Conservation (phyloP, 2,113 vertebrate genomes). For the Silurus glanis region DNA sequence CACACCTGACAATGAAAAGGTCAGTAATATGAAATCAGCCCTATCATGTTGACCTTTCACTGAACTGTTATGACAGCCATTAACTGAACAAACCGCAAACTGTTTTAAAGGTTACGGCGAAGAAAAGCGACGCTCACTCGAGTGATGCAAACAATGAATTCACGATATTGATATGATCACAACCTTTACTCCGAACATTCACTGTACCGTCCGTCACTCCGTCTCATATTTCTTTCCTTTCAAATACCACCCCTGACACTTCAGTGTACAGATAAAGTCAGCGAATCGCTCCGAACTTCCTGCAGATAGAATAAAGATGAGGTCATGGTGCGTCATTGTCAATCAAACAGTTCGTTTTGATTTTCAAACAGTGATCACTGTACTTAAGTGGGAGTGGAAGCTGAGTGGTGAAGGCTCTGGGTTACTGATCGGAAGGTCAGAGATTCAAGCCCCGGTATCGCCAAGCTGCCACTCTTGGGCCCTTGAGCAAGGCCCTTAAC, state of each 20-base stretch:
- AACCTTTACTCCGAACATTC: slow-evolving; percentile 13
- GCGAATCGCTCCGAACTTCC: not conserved
- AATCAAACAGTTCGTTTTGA: not conserved
- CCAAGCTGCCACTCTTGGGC: too few species aligned
- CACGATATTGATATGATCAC: slow-evolving; percentile 10
- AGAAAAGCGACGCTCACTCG: slow-evolving; percentile 25
- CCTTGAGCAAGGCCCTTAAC: too few species aligned
- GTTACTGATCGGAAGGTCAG: too few species aligned
- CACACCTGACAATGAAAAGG: slow-evolving; percentile 30
- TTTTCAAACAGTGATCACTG: too few species aligned
- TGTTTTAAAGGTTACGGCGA: slow-evolving; percentile 47
- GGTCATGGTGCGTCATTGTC: too few species aligned
- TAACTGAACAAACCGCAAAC: slow-evolving; percentile 27
- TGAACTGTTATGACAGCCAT: slow-evolving; percentile 45
- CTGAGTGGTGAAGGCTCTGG: too few species aligned
- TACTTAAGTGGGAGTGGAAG: too few species aligned
- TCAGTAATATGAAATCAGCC: slow-evolving; percentile 50
- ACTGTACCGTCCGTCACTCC: not conserved
- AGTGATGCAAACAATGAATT: slow-evolving; percentile 29
- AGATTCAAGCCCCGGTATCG: too few species aligned
- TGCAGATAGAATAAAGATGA: not conserved
- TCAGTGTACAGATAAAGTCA: not conserved
- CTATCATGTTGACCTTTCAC: slow-evolving; percentile 49
- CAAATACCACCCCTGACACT: not conserved
- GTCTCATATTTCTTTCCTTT: not conserved